phyloP scores from a whole-genome alignment of 2,113 vertebrate species.

The Gobio gobio region DNA sequence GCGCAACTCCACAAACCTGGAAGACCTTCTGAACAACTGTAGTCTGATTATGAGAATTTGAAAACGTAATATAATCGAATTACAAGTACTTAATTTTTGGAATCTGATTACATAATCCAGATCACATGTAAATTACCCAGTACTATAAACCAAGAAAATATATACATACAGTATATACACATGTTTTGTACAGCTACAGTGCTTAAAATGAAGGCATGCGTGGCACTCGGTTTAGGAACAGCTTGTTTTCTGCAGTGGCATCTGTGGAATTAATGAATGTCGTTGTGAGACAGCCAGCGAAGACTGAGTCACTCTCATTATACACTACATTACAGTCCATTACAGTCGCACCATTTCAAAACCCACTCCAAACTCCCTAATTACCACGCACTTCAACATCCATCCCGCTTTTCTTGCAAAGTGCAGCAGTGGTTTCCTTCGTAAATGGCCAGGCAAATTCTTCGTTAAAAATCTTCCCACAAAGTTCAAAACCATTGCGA shows the following conservation, averaged over 20 bases:
- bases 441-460: not conserved
- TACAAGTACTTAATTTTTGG: too few relatives aligned
- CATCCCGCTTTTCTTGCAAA: conserved; percentile 1
- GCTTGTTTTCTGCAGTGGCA: conserved; percentile 6
- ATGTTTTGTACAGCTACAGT: not conserved
- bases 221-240: not conserved
- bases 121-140: too few relatives aligned
- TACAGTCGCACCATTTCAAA: conserved; percentile 36
- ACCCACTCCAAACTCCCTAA: conserved; percentile 47
- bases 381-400: conserved; percentile 29
- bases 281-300: not conserved
- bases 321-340: conserved; percentile 49
- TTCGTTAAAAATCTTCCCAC: conserved; percentile 1
- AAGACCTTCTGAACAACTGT: too few relatives aligned
- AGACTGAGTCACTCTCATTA: conserved; percentile 50
- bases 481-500: not conserved
- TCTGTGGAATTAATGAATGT: conserved; percentile 33
- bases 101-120: too few relatives aligned
- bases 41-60: too few relatives aligned
- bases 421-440: not conserved
- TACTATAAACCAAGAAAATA: too few relatives aligned
- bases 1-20: too few relatives aligned
- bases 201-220: not conserved
- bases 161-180: too few relatives aligned
- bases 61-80: too few relatives aligned